These are phyloP conservation scores for Nibea albiflora DNA, from an alignment of 2,113 vertebrate genomes.

Conservation along the genomic window DNA sequence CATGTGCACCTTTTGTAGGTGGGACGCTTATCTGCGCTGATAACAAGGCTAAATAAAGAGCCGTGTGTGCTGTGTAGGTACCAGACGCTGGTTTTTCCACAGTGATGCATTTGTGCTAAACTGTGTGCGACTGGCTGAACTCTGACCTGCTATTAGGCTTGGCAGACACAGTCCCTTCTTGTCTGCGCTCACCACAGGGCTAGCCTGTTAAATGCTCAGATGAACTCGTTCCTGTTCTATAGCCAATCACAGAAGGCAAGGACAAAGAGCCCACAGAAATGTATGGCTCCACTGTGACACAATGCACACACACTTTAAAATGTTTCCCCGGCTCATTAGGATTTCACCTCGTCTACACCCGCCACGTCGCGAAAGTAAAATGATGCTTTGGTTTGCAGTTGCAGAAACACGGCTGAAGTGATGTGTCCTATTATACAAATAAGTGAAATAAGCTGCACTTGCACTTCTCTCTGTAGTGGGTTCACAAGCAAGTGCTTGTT, in stretches of 20 bases:
- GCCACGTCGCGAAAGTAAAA: not conserved
- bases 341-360: slow-evolving; percentile 9
- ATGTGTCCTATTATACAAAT: not conserved
- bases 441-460: not conserved
- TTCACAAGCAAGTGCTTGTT: not conserved
- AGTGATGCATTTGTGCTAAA: slow-evolving; percentile 39
- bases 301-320: slow-evolving; percentile 26
- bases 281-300: slow-evolving; percentile 17
- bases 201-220: slow-evolving; percentile 55
- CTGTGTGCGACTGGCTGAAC: slow-evolving; percentile 35
- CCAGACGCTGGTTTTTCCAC: slow-evolving; percentile 9
- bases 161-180: slow-evolving; percentile 57
- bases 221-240: slow-evolving; percentile 63
- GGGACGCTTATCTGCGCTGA: slow-evolving; percentile 48
- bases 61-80: slow-evolving; percentile 27
- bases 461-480: not conserved
- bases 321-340: not conserved
- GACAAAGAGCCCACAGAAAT: slow-evolving; percentile 70
- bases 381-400: not conserved
- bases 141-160: slow-evolving; percentile 60
- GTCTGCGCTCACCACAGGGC: slow-evolving; percentile 55
- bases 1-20: slow-evolving; percentile 17
- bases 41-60: slow-evolving; percentile 35
- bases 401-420: not conserved
- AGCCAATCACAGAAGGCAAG: slow-evolving; percentile 43